These are phyloP conservation scores for Eurosta solidaginis DNA, from an alignment of 1,140 invertebrate genomes.

Conservation along the genomic window DNA sequence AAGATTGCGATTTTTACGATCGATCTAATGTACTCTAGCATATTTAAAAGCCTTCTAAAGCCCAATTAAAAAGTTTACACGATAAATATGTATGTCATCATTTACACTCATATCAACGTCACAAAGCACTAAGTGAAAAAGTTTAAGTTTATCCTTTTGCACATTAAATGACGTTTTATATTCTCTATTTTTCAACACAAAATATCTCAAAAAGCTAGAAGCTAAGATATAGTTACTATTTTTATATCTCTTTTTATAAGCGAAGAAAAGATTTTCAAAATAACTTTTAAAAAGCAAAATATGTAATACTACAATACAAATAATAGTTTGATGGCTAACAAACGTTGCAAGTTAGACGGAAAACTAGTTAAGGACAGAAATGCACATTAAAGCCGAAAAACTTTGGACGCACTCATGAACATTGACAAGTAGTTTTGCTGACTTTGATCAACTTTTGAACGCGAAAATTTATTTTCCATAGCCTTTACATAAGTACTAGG, in stretches of 20 bases:
- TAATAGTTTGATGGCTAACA: not conserved
- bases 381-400: not conserved
- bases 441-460: conserved; percentile 2
- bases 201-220: not conserved
- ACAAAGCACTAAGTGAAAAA: not conserved
- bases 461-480: not conserved
- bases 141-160: not conserved
- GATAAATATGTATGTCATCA: too few relatives aligned
- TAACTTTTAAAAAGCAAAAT: not conserved
- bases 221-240: not conserved
- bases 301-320: not conserved
- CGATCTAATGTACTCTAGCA: too few relatives aligned
- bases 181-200: not conserved
- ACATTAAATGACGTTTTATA: not conserved
- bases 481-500: too few relatives aligned
- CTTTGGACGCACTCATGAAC: not conserved
- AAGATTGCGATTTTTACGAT: too few relatives aligned
- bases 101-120: not conserved
- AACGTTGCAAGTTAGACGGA: conserved; percentile 2
- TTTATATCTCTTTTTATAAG: too few relatives aligned
- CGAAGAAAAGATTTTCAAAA: not conserved
- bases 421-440: conserved; percentile 1
- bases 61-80: too few relatives aligned
- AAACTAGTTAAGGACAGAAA: conserved; percentile 1
- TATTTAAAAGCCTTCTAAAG: too few relatives aligned